phyloP scores from a whole-genome alignment of 1,140 invertebrate genomes.

The Mercenaria mercenaria region DNA sequence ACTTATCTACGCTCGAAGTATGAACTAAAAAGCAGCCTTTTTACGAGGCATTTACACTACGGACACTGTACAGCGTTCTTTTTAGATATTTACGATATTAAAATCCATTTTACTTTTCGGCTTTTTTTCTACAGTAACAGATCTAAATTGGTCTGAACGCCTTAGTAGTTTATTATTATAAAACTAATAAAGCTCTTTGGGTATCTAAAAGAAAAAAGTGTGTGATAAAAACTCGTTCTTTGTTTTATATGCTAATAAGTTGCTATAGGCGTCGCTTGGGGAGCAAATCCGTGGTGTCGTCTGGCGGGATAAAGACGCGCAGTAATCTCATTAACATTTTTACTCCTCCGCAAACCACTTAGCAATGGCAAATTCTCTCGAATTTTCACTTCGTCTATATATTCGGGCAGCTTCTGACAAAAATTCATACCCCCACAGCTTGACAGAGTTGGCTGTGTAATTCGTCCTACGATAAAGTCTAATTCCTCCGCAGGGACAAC shows the following conservation, averaged over 20 bases:
- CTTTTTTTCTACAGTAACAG: too few species aligned
- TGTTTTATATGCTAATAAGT: background rate
- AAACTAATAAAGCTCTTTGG: too few species aligned
- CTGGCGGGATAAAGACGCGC: constrained; percentile 60
- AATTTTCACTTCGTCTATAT: constrained; percentile 75
- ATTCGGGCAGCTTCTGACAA: constrained; percentile 67
- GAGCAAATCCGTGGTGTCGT: constrained; percentile 26
- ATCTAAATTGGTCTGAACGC: too few species aligned
- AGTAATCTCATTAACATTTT: constrained; percentile 71
- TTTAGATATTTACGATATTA: too few species aligned
- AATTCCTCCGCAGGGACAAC: constrained; percentile 68
- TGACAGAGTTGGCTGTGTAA: constrained; percentile 63
- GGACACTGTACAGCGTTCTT: too few species aligned
- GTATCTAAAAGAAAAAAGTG: too few species aligned
- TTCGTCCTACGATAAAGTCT: constrained; percentile 67
- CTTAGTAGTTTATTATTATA: too few species aligned
- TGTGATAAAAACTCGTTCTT: too few species aligned
- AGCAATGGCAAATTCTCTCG: constrained; percentile 70
- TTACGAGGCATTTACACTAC: too few species aligned
- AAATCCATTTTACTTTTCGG: too few species aligned
- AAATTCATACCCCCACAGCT: constrained; percentile 44
- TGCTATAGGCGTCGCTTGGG: constrained; percentile 44
- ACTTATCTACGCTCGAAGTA: too few species aligned
- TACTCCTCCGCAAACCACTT: constrained; percentile 69
- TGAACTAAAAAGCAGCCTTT: too few species aligned